A percentile compares a stretch with the other conserved stretches of the same genome.
These are phyloP conservation scores for Zoanthus gigantus DNA, from an alignment of 92 coral and sea anemone genomes.

Conservation along the genomic window DNA sequence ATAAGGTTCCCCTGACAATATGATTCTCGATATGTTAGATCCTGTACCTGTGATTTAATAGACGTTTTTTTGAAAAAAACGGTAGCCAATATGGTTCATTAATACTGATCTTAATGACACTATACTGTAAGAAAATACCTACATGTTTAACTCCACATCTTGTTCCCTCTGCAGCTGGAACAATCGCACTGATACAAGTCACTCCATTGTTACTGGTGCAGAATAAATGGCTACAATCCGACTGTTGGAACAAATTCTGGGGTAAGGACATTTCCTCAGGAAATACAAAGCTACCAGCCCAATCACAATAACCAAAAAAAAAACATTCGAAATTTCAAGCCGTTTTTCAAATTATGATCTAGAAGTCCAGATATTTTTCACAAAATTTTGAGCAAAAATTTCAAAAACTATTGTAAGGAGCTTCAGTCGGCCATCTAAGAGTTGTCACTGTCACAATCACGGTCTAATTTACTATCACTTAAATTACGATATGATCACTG, in stretches of 20 bases:
- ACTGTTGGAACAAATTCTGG: constrained; percentile 36
- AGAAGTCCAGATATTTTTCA: too few species aligned
- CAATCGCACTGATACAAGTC: constrained; percentile 51
- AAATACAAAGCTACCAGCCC: neutral
- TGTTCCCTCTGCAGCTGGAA: constrained; percentile 91
- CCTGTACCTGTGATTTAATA: too few species aligned
- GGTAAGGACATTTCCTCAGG: neutral
- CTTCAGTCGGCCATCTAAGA: too few species aligned
- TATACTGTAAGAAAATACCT: constrained; percentile 18
- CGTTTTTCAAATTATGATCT: neutral
- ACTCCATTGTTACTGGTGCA: constrained; percentile 65
- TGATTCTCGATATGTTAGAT: too few species aligned
- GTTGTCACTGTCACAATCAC: too few species aligned
- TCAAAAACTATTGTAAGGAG: too few species aligned
- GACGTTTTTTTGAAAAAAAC: too few species aligned
- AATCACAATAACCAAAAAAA: neutral
- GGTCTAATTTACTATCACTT: too few species aligned
- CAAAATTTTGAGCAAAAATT: too few species aligned
- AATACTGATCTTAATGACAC: too few species aligned
- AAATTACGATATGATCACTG: neutral
- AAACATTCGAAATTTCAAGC: neutral
- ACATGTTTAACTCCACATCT: constrained; percentile 88
- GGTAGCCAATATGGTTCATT: too few species aligned
- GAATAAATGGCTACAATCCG: constrained; percentile 69
- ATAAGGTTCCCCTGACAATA: too few species aligned